Conservation (phyloP, 2,113 vertebrate species). For the Oncorhynchus clarkii region DNA sequence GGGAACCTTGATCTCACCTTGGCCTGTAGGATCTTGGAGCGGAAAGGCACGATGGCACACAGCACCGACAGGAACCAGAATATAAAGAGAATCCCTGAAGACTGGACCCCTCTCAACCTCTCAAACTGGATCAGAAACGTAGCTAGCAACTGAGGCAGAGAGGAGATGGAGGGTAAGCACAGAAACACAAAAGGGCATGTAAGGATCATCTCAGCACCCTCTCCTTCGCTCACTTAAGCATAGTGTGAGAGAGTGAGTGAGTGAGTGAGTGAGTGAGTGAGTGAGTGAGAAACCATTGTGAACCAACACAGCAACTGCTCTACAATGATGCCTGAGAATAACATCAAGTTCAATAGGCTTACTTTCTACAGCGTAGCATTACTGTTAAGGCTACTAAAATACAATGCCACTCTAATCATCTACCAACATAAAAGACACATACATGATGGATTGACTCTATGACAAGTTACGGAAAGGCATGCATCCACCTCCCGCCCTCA, state of each 20-base stretch:
- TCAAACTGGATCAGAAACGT: slow-evolving; percentile 91
- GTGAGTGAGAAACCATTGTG: too few relatives aligned
- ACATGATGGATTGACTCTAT: not conserved
- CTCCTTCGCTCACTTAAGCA: not conserved
- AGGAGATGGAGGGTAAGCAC: not conserved
- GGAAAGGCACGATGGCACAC: slow-evolving; percentile 85
- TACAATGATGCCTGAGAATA: too few relatives aligned
- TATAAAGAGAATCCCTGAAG: slow-evolving; percentile 90
- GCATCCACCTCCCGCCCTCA: too few relatives aligned
- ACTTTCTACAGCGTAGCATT: too few relatives aligned
- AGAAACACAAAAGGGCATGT: not conserved
- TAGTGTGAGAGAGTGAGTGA: too few relatives aligned
- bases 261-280: too few relatives aligned
- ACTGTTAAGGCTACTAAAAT: too few relatives aligned
- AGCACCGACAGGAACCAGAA: slow-evolving; percentile 91
- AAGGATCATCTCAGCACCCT: not conserved
- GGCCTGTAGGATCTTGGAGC: slow-evolving; percentile 87
- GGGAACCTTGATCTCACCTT: slow-evolving; percentile 70
- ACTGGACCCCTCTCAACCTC: slow-evolving; percentile 87
- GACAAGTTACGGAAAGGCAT: too few relatives aligned
- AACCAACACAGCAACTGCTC: too few relatives aligned
- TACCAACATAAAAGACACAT: too few relatives aligned
- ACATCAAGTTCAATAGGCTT: too few relatives aligned
- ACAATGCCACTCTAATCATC: too few relatives aligned
- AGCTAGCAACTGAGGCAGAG: slow-evolving; percentile 77